Evolutionary conservation across 2,797 vertebrate species (phyloP).

Genomic region (Gymnoscopelus braueri): DNA sequence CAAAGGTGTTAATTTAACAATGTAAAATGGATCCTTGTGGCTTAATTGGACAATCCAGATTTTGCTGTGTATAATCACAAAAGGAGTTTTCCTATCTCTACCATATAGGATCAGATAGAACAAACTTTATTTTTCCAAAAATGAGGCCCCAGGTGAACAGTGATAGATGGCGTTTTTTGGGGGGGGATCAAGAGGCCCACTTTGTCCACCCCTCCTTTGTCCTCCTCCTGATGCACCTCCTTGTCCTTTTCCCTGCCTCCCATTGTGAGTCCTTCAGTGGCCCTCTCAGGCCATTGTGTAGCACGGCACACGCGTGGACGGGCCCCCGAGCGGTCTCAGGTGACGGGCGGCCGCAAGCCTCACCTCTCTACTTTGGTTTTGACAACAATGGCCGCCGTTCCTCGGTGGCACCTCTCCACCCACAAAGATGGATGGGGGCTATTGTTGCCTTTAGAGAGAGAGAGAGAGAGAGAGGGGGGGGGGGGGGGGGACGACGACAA

Average conservation of each 20-base stretch:
- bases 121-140: too few species aligned
- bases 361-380: conserved; percentile 59
- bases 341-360: conserved; percentile 64
- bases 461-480: conserved; percentile 44
- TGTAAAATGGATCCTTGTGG: too few species aligned
- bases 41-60: too few species aligned
- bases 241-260: conserved; percentile 53
- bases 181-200: conserved; percentile 37
- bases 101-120: too few species aligned
- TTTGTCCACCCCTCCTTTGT: conserved; percentile 40
- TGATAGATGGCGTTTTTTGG: conserved; percentile 32
- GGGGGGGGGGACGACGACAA: conserved; percentile 44
- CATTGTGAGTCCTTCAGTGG: conserved; percentile 55
- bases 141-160: conserved; percentile 38
- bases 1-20: too few species aligned
- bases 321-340: conserved; percentile 67
- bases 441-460: conserved; percentile 63
- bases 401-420: conserved; percentile 55
- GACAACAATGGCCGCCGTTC: conserved; percentile 62
- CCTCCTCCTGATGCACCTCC: conserved; percentile 33
- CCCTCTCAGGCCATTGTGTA: conserved; percentile 50
- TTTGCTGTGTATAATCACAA: too few species aligned
- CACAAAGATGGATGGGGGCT: conserved; percentile 57
- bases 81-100: too few species aligned
- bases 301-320: conserved; percentile 52